A percentile compares a stretch with the other conserved stretches of the same genome.
Conservation (phyloP, 2,113 vertebrate genomes). For the Hydrochoerus hydrochaeris region DNA sequence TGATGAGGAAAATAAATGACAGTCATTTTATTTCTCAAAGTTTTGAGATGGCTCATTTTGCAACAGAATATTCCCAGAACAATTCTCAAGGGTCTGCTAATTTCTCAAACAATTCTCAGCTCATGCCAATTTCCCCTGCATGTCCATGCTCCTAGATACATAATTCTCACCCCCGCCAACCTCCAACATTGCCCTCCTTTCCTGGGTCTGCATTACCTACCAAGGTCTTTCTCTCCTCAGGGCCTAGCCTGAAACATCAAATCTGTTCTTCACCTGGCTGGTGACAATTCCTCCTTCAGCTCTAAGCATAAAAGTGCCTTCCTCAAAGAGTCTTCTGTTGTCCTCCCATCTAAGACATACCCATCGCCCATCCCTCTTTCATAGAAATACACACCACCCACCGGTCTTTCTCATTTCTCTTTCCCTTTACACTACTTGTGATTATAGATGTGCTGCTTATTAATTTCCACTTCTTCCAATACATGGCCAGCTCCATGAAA, state of each 20-base stretch:
- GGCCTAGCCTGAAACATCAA: neutral
- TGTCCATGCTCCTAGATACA: neutral
- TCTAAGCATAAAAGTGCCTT: neutral
- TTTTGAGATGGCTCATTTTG: neutral
- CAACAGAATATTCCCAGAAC: neutral
- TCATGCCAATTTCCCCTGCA: neutral
- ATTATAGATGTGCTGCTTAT: neutral
- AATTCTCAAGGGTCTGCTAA: neutral
- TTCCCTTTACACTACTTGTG: neutral
- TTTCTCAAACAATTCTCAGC: slow-evolving; percentile 25
- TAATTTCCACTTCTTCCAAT: neutral
- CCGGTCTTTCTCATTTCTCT: neutral
- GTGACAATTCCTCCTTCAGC: neutral
- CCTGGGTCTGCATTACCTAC: neutral
- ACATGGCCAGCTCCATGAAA: neutral
- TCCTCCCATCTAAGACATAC: neutral
- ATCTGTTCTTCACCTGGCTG: neutral
- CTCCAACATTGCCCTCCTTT: no score
- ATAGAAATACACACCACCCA: neutral
- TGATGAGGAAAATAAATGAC: neutral
- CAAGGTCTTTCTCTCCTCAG: neutral
- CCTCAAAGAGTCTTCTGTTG: neutral
- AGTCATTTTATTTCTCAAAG: neutral
- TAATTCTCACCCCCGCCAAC: neutral
- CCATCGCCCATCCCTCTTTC: neutral